phyloP scores from a whole-genome alignment of 1,140 invertebrate species.

The Halictus rubicundus region DNA sequence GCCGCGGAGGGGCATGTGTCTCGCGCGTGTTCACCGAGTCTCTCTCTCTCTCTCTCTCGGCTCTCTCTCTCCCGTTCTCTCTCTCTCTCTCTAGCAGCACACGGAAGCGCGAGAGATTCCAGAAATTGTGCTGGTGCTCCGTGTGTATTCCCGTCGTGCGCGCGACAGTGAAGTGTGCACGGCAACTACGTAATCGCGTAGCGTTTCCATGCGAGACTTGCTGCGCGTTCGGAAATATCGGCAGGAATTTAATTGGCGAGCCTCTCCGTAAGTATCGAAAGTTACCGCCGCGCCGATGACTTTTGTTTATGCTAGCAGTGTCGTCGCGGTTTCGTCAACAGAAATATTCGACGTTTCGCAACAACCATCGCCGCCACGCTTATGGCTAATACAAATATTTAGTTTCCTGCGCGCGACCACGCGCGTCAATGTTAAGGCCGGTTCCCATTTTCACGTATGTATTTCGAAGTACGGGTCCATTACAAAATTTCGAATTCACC shows the following conservation, averaged over 20 bases:
- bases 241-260: not conserved
- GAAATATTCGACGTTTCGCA: not conserved
- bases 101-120: conserved; percentile 42
- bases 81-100: conserved; percentile 1
- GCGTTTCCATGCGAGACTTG: not conserved
- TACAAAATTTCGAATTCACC: too few species aligned
- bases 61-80: too few species aligned
- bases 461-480: too few species aligned
- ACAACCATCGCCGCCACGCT: not conserved
- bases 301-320: not conserved
- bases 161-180: conserved; percentile 2
- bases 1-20: conserved; percentile 46
- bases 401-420: not conserved
- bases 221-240: not conserved
- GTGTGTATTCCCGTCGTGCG: not conserved
- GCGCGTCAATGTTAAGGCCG: not conserved
- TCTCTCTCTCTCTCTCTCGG: too few species aligned
- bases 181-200: not conserved
- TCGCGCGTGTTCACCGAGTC: conserved; percentile 17
- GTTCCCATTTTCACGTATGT: too few species aligned
- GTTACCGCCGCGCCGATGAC: not conserved
- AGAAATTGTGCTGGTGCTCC: conserved; percentile 38
- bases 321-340: not conserved
- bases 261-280: conserved; percentile 19
- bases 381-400: not conserved